Conservation (phyloP, 2,888 invertebrate species). For the Macaria liturata region DNA sequence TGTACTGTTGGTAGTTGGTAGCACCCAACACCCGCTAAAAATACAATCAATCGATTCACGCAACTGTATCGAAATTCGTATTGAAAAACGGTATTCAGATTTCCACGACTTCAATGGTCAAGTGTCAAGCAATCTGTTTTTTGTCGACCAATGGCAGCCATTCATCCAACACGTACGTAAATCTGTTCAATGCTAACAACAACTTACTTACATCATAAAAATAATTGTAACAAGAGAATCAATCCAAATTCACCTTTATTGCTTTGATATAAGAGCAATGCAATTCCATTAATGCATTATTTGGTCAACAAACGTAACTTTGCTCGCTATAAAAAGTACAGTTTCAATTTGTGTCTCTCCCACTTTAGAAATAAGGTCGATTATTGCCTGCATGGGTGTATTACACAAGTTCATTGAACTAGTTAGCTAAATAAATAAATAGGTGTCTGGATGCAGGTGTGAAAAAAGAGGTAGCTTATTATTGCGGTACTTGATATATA, state of each 20-base stretch:
- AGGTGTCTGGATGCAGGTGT: conserved; percentile 60
- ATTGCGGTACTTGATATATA: conserved; percentile 45
- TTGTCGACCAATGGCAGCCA: conserved; percentile 51
- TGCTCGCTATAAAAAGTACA: conserved; percentile 6
- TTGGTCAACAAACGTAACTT: conserved; percentile 13
- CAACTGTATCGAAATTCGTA: conserved; percentile 44
- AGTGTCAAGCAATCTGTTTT: conserved; percentile 55
- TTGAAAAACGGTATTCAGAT: conserved; percentile 39
- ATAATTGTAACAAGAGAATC: conserved; percentile 4
- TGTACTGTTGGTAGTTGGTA: no score
- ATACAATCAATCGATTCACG: conserved; percentile 11
- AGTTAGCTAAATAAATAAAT: conserved; percentile 67
- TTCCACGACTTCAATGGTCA: conserved; percentile 40
- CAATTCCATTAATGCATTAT: conserved; percentile 9
- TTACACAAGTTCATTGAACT: conserved; percentile 64
- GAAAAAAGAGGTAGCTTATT: conserved; percentile 49
- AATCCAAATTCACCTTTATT: conserved; percentile 25
- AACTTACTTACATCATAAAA: conserved; percentile 31
- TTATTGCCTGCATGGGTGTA: conserved; percentile 11
- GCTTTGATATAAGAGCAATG: conserved; percentile 15
- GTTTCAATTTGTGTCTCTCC: conserved; percentile 13
- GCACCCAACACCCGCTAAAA: background rate
- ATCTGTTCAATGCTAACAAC: conserved; percentile 39
- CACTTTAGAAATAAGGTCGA: conserved; percentile 19
- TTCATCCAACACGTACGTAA: conserved; percentile 59